These are phyloP conservation scores for Nycticryphes semicollaris DNA, from an alignment of 2,113 vertebrate species.

Conservation along the genomic window DNA sequence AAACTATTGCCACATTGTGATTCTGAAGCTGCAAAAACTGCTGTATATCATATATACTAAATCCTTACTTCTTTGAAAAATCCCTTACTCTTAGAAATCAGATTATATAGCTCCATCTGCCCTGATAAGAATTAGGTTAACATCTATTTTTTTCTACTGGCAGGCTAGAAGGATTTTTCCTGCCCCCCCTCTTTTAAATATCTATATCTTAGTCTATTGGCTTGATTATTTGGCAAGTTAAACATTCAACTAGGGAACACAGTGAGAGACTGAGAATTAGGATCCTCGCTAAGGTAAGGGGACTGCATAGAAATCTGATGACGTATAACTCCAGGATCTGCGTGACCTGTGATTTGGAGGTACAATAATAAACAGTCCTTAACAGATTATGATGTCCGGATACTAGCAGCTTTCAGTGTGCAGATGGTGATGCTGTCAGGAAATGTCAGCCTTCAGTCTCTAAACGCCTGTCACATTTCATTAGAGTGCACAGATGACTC, in stretches of 20 bases:
- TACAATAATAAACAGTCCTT: not conserved
- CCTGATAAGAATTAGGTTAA: conserved; percentile 10
- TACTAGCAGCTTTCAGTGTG: not conserved
- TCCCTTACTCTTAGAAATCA: conserved; percentile 2
- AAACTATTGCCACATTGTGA: not conserved
- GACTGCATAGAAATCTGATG: not conserved
- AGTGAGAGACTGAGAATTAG: not conserved
- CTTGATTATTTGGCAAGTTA: not conserved
- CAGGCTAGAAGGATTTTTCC: not conserved
- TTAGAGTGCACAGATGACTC: not conserved
- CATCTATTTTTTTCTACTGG: not conserved
- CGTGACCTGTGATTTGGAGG: rapidly evolving
- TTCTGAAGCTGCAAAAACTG: not conserved
- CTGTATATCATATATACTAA: not conserved
- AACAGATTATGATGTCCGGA: not conserved
- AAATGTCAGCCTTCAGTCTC: not conserved
- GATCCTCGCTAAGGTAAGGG: not conserved
- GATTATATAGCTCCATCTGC: conserved; percentile 1
- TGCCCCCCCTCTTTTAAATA: not conserved
- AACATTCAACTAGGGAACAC: not conserved
- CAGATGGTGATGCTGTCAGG: conserved; percentile 46
- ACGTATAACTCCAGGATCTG: not conserved
- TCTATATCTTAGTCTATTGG: not conserved
- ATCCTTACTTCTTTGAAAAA: not conserved
- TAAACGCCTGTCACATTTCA: conserved; percentile 23